Evolutionary conservation across 2,797 vertebrate species (phyloP).

Genomic region (Hydrophis major): DNA sequence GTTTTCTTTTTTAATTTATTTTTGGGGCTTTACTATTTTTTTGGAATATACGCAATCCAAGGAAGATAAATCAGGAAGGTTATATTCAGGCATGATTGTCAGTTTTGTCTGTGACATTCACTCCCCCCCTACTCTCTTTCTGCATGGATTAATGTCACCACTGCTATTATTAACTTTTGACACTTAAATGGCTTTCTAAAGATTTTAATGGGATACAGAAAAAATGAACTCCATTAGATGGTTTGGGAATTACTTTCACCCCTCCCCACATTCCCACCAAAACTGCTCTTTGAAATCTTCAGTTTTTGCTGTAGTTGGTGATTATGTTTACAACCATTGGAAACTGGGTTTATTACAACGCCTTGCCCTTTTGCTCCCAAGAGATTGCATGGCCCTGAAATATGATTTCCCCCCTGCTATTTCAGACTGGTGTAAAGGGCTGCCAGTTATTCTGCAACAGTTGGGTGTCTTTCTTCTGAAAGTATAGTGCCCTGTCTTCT

Average conservation of each 20-base stretch:
- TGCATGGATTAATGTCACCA: neutral
- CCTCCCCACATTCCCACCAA: neutral
- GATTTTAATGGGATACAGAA: neutral
- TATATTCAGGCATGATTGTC: neutral
- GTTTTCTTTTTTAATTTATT: neutral
- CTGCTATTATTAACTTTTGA: neutral
- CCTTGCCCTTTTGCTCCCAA: constrained; percentile 15
- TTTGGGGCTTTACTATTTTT: neutral
- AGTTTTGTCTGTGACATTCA: neutral
- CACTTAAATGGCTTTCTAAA: neutral
- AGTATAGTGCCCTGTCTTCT: neutral
- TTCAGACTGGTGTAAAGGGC: neutral
- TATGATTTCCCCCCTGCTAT: neutral
- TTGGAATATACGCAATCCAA: neutral
- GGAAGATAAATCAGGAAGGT: neutral
- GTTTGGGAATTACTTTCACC: neutral
- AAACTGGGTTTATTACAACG: neutral
- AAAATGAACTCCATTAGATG: neutral
- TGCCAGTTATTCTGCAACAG: constrained; percentile 16
- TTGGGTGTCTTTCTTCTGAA: neutral
- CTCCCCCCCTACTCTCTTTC: neutral
- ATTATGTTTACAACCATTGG: neutral
- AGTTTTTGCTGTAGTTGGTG: neutral
- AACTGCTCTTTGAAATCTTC: neutral
- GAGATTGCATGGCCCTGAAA: constrained; percentile 7